Evolutionary conservation across 2,797 vertebrate genomes (phyloP).

Genomic region (Notolabrus celidotus): DNA sequence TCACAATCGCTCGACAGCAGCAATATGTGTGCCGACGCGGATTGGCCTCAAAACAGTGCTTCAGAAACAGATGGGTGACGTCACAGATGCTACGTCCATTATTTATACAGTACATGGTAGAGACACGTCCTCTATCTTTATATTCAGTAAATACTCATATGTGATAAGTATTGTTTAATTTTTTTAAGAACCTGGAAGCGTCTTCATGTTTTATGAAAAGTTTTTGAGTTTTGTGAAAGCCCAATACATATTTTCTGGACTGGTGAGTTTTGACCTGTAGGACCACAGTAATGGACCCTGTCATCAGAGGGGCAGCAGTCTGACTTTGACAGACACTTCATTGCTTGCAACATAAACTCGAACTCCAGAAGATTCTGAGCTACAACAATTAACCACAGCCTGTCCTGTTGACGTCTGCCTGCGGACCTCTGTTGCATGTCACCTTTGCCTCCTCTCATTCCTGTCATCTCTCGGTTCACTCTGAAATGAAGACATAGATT

Average conservation of each 20-base stretch:
- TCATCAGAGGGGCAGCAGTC: background rate
- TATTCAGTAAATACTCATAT: too few relatives aligned
- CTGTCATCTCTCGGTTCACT: constrained; percentile 1
- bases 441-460: background rate
- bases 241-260: background rate
- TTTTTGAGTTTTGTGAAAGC: background rate
- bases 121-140: too few relatives aligned
- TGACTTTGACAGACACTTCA: background rate
- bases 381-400: rapidly evolving
- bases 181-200: background rate
- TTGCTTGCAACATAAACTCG: background rate
- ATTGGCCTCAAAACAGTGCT: too few relatives aligned
- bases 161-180: too few relatives aligned
- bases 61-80: too few relatives aligned
- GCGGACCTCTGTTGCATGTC: background rate
- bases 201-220: too few relatives aligned
- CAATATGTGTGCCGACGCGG: too few relatives aligned
- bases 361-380: background rate
- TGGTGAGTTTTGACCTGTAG: background rate
- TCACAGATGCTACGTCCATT: too few relatives aligned
- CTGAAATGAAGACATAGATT: background rate
- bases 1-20: too few relatives aligned
- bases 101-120: too few relatives aligned
- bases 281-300: background rate
- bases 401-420: background rate